These are phyloP conservation scores for Galerucella nymphaeae DNA, from an alignment of 2,888 invertebrate species.

Conservation along the genomic window DNA sequence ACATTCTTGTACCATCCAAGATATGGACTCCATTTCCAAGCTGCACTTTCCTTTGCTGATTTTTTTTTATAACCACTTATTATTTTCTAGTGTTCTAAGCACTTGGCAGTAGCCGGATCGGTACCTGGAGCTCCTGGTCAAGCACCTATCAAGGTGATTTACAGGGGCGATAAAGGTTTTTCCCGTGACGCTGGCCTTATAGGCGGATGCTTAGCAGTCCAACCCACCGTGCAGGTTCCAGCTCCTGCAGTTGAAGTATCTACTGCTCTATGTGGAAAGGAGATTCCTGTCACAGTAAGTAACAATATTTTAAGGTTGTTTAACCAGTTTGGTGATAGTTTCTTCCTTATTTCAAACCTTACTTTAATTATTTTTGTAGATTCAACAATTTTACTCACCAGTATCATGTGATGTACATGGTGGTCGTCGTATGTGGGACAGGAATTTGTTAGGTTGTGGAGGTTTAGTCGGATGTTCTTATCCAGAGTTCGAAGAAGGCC, in stretches of 20 bases:
- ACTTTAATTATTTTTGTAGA: constrained; percentile 24
- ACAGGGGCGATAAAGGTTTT: constrained; percentile 54
- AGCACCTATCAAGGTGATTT: constrained; percentile 56
- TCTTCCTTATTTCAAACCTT: too few species aligned
- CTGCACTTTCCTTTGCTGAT: too few species aligned
- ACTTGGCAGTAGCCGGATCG: constrained; percentile 52
- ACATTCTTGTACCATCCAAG: too few species aligned
- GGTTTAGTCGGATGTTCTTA: background rate
- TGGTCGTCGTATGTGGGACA: background rate
- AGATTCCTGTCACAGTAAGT: constrained; percentile 20
- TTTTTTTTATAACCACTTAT: background rate
- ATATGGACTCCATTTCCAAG: too few species aligned
- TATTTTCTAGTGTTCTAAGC: constrained; percentile 58
- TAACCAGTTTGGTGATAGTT: too few species aligned
- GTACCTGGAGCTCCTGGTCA: constrained; percentile 51
- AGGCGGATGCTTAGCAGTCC: background rate
- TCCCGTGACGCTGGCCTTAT: constrained; percentile 13
- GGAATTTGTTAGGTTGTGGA: background rate
- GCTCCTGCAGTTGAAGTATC: constrained; percentile 9
- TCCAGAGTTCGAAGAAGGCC: background rate
- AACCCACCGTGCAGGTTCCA: constrained; percentile 40
- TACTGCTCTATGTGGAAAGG: background rate
- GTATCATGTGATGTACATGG: background rate
- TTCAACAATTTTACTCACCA: constrained; percentile 28
- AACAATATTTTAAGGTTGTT: too few species aligned